A percentile compares a stretch with the other conserved stretches of the same genome.
Evolutionary conservation across 1,140 invertebrate genomes (phyloP).

Genomic region (Fopius arisanus): DNA sequence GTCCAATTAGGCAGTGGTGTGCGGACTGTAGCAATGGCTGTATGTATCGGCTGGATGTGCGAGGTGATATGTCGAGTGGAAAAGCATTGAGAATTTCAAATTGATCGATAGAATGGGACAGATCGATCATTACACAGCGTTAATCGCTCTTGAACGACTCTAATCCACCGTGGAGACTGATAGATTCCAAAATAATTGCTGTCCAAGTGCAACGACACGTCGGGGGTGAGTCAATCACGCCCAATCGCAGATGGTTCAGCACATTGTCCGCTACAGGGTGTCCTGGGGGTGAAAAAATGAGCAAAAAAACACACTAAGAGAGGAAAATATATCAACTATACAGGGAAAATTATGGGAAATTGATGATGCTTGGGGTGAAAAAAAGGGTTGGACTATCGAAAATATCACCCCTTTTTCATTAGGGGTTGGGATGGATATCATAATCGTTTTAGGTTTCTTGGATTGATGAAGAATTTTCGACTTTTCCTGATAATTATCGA

Average conservation of each 20-base stretch:
- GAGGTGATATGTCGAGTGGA: not conserved
- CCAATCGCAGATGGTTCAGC: slow-evolving; percentile 32
- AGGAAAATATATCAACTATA: too few species aligned
- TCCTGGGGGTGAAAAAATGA: slow-evolving; percentile 23
- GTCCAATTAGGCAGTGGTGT: slow-evolving; percentile 30
- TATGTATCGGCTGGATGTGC: not conserved
- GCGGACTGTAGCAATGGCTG: not conserved
- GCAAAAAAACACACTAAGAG: slow-evolving; percentile 8
- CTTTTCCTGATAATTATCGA: not conserved
- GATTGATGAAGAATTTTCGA: too few species aligned
- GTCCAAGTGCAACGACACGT: slow-evolving; percentile 26
- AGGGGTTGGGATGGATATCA: not conserved
- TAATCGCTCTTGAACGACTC: slow-evolving; percentile 45
- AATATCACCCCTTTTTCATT: slow-evolving; percentile 43
- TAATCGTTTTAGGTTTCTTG: not conserved
- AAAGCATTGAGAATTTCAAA: not conserved
- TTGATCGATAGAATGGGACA: slow-evolving; percentile 44
- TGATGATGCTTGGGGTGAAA: slow-evolving; percentile 49
- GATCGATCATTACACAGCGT: slow-evolving; percentile 43
- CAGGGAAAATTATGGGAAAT: slow-evolving; percentile 56
- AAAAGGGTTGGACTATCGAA: slow-evolving; percentile 49
- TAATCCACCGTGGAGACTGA: slow-evolving; percentile 44
- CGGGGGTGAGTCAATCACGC: slow-evolving; percentile 31
- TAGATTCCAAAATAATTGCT: slow-evolving; percentile 57
- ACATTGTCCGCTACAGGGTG: slow-evolving; percentile 23